Base-by-base conservation (phyloP, 2,888 invertebrate genomes). In the Brachypalpus laphriformis region DNA sequence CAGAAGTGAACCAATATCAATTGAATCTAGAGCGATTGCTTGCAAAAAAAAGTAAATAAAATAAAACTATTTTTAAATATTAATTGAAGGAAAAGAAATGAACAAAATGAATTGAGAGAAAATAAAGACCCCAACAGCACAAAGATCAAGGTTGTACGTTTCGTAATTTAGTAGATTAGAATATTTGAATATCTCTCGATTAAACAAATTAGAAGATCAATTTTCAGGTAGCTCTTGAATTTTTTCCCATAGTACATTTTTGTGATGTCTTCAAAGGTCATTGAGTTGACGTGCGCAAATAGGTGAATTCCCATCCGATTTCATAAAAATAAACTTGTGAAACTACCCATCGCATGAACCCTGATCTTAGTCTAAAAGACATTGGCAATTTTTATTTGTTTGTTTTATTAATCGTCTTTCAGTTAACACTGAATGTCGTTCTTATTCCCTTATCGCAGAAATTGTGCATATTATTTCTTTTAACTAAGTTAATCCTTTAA, bases 71-170 rank as follows among this genome's bases (percentile, higher is more conserved):
- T 82, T 82, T 65, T 82, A 78, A 57, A 77, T 56, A 63, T 56
- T 57, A 63, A 82, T 65, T 70, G 40, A 61, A 81, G 45, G 40
- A 65, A 77, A 77, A 80, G 68, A 65, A 63, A 68, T 75, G 74
- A 78, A 68, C 63, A 14, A 28, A 82, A 22, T 49, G 16, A 28
- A 77, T 68, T 54, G 42, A 71, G 51, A 57, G 49, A 66, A 16
- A 74, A 63, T 25, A 77, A 42, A 49, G 25, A 54, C 40, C 22
- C 56, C 47, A 57, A 56, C n/a, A 14, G 68, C 25, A 70, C 37
- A 81, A 76, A 85, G 85, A 85, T 85, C 85, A 85, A 85, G 85
- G 85, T 71, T 81, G 75, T 25, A 42, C 16, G 70, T 85, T 85
- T 85, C 71, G 81, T 66, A 85, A 85, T 85, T 66, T 14, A 66